A percentile compares a stretch with the other conserved stretches of the same genome.
Conservation (phyloP, 2,113 vertebrate genomes). For the Diadophis punctatus region DNA sequence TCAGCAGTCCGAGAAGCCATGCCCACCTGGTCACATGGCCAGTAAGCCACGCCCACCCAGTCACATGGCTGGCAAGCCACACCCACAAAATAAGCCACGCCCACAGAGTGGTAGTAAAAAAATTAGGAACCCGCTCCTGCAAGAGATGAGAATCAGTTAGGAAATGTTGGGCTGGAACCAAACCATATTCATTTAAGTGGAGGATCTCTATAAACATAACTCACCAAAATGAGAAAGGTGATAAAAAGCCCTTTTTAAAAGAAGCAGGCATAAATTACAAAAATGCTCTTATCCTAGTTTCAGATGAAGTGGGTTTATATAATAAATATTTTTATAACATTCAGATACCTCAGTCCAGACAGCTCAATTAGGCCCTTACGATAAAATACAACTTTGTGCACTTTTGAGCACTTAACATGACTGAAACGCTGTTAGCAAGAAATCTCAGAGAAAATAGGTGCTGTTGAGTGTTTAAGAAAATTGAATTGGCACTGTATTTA, state of each 20-base stretch:
- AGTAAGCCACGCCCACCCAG: no score
- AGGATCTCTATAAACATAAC: constrained; percentile 56
- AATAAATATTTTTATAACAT: constrained; percentile 70
- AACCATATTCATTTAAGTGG: constrained; percentile 51
- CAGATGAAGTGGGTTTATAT: constrained; percentile 64
- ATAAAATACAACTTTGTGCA: constrained; percentile 68
- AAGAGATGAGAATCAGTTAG: constrained; percentile 43
- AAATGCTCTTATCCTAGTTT: constrained; percentile 60
- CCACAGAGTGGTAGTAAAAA: no score
- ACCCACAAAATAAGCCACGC: no score
- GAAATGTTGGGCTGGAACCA: constrained; percentile 43
- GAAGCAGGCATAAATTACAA: constrained; percentile 58
- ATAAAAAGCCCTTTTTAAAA: constrained; percentile 59
- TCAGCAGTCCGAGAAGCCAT: no score
- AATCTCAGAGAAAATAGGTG: constrained; percentile 61
- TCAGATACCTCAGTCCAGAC: constrained; percentile 63
- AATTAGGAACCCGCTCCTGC: no score
- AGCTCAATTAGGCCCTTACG: constrained; percentile 66
- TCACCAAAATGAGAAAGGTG: constrained; percentile 57
- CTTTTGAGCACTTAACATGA: constrained; percentile 65
- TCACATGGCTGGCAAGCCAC: no score
- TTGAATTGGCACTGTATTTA: constrained; percentile 60
- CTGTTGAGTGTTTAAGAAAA: constrained; percentile 67
- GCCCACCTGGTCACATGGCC: no score
- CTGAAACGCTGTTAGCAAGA: constrained; percentile 65